Evolutionary conservation across 1,140 invertebrate genomes (phyloP).

Genomic region (Brachionus sp.): DNA sequence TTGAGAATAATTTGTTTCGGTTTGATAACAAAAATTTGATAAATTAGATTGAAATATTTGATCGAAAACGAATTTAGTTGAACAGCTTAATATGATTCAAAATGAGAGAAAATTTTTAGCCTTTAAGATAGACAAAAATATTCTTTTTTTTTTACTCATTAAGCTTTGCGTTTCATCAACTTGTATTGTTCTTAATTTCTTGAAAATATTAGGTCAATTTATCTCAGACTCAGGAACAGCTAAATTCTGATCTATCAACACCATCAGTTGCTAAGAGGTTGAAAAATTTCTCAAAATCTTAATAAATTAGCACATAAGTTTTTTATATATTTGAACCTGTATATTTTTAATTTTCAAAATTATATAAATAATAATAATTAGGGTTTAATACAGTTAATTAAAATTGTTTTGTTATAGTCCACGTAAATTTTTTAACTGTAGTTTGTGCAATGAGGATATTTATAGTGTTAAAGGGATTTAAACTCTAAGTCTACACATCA

Average conservation of each 20-base stretch:
- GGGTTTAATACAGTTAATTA: no score
- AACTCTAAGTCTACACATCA: no score
- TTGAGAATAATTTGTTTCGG: not conserved
- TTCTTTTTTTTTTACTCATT: not conserved
- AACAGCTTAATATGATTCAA: not conserved
- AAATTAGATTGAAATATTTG: constrained; percentile 12
- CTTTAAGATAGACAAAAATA: not conserved
- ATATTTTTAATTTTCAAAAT: no score
- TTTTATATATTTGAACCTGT: no score
- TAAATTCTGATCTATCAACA: not conserved
- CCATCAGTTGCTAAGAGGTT: not conserved
- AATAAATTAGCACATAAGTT: no score
- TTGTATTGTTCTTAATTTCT: not conserved
- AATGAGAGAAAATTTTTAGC: not conserved
- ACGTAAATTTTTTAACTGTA: no score
- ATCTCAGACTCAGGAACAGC: not conserved
- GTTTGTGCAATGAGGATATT: no score
- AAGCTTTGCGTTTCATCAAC: constrained; percentile 12
- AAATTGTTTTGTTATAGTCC: no score
- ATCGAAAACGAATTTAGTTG: not conserved
- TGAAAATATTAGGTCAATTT: not conserved
- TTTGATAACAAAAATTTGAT: constrained; percentile 36
- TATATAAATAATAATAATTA: no score
- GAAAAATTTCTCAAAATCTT: not conserved
- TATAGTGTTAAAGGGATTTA: no score